These are phyloP conservation scores for Ceramica pisi DNA, from an alignment of 2,888 invertebrate genomes.

Conservation along the genomic window DNA sequence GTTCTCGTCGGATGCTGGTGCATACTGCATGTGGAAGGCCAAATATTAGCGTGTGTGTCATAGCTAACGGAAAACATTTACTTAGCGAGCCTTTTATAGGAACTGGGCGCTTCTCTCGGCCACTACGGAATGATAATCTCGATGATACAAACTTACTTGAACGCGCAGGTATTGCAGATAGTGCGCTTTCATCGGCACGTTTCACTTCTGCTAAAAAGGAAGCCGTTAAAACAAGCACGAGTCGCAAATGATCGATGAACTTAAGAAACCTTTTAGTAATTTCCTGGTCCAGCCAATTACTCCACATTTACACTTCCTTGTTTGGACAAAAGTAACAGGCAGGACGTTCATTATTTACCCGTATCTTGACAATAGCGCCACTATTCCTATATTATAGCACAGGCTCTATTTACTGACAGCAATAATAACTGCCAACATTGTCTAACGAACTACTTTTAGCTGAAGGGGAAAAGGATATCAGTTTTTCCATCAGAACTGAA, in stretches of 20 bases:
- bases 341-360: conserved; percentile 80
- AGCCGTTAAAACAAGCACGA: conserved; percentile 70
- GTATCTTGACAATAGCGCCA: conserved; percentile 78
- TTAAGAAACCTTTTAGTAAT: conserved; percentile 76
- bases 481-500: conserved; percentile 44
- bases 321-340: conserved; percentile 77
- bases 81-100: conserved; percentile 77
- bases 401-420: conserved; percentile 76
- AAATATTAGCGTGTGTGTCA: conserved; percentile 77
- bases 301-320: conserved; percentile 83
- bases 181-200: conserved; percentile 70
- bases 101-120: conserved; percentile 73
- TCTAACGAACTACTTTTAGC: conserved; percentile 55
- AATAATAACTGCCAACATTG: conserved; percentile 60
- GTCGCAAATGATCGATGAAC: conserved; percentile 77
- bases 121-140: conserved; percentile 68
- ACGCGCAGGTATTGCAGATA: conserved; percentile 58
- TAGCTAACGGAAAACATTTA: conserved; percentile 78
- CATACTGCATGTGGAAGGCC: conserved; percentile 61
- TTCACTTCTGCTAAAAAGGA: conserved; percentile 73
- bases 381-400: conserved; percentile 71
- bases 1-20: conserved; percentile 55
- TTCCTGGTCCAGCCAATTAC: conserved; percentile 80
- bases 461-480: conserved; percentile 40
- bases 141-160: conserved; percentile 59